phyloP scores from a whole-genome alignment of 2,888 invertebrate genomes.

The Koerneria pararmatus region DNA sequence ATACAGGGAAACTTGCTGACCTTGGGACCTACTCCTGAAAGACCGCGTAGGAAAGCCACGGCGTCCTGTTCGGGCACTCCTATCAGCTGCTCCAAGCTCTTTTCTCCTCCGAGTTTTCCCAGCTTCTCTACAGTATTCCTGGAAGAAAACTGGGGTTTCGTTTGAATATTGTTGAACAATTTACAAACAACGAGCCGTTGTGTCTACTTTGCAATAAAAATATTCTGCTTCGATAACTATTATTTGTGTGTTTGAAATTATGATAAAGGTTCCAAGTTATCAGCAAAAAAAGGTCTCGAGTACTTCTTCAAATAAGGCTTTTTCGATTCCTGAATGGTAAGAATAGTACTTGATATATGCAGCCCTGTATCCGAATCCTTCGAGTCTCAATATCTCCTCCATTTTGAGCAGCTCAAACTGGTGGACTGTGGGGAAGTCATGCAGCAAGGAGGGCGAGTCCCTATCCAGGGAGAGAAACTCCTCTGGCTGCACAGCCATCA shows the following conservation, averaged over 20 bases:
- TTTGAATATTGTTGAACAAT: neutral
- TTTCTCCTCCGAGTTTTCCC: constrained; percentile 62
- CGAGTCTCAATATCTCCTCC: constrained; percentile 65
- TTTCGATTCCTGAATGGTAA: no score
- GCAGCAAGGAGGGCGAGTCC: neutral
- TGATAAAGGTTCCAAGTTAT: neutral
- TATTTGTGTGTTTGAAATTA: no score
- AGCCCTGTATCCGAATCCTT: constrained; percentile 72
- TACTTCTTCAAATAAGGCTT: no score
- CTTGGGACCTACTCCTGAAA: constrained; percentile 90
- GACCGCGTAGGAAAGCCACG: constrained; percentile 69
- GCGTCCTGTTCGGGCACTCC: constrained; percentile 23
- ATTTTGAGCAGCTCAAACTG: constrained; percentile 18
- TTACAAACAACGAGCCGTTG: no score
- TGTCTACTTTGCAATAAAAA: no score
- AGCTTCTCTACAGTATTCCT: constrained; percentile 63
- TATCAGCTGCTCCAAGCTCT: constrained; percentile 71
- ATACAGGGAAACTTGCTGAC: constrained; percentile 62
- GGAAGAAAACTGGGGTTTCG: neutral
- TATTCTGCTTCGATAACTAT: no score
- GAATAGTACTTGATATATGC: constrained; percentile 77
- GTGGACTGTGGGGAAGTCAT: constrained; percentile 22
- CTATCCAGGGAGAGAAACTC: neutral
- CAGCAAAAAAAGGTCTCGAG: neutral
- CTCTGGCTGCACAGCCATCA: constrained; percentile 23